phyloP scores from a whole-genome alignment of 1,140 invertebrate genomes.

The Latrodectus geometricus region DNA sequence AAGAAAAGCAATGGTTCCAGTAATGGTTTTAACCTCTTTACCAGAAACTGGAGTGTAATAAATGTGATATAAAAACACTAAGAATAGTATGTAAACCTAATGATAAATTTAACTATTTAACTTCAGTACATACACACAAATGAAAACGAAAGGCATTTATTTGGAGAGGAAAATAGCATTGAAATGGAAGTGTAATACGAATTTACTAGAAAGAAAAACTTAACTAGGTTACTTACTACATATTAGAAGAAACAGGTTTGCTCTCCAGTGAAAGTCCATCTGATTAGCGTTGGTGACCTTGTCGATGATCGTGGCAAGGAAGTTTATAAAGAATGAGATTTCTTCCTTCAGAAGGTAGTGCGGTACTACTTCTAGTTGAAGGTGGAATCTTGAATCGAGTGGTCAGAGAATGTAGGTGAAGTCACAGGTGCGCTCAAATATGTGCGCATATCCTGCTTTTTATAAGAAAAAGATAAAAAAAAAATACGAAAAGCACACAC shows the following conservation, averaged over 20 bases:
- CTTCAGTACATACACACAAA: too few relatives aligned
- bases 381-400: constrained; percentile 23
- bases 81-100: too few relatives aligned
- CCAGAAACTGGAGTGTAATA: too few relatives aligned
- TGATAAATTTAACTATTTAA: too few relatives aligned
- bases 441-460: constrained; percentile 10
- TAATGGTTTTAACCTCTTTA: too few relatives aligned
- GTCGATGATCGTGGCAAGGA: background rate
- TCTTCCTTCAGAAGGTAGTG: constrained; percentile 29
- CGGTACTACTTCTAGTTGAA: constrained; percentile 9
- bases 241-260: constrained; percentile 50
- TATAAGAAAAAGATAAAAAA: background rate
- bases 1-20: too few relatives aligned
- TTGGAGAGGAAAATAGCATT: too few relatives aligned
- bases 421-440: constrained; percentile 20
- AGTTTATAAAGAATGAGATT: constrained; percentile 32
- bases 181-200: constrained; percentile 7
- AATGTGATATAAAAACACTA: too few relatives aligned
- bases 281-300: constrained; percentile 33
- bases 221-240: constrained; percentile 50
- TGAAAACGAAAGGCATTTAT: too few relatives aligned
- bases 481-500: background rate
- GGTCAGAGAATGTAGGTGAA: constrained; percentile 39
- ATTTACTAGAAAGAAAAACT: constrained; percentile 4
- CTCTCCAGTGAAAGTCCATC: constrained; percentile 25